Percentiles rank a stretch among this genome's conserved stretches.
phyloP scores from a whole-genome alignment of 2,888 invertebrate genomes.

The Trisateles emortualis region DNA sequence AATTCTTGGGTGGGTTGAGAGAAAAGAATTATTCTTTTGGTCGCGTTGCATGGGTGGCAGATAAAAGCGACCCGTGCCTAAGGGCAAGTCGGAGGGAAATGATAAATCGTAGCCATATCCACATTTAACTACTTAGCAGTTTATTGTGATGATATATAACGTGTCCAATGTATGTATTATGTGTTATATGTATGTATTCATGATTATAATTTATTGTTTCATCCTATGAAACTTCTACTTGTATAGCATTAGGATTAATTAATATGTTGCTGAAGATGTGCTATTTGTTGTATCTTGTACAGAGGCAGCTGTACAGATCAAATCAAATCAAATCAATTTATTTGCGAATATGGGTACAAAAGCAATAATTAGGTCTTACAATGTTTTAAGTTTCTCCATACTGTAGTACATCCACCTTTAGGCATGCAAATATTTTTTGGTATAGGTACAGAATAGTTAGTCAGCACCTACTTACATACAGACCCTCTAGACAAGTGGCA shows the following conservation, averaged over 20 bases:
- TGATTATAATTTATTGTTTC: background rate
- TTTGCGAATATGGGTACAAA: no score
- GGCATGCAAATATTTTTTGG: no score
- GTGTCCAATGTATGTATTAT: slow-evolving; percentile 17
- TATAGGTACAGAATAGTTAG: no score
- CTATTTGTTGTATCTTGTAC: no score
- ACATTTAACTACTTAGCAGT: slow-evolving; percentile 54
- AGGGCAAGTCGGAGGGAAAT: slow-evolving; percentile 60
- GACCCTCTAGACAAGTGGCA: no score
- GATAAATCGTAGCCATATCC: slow-evolving; percentile 59
- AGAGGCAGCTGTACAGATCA: no score
- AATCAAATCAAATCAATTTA: no score
- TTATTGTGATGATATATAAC: slow-evolving; percentile 42
- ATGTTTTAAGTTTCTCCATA: no score
- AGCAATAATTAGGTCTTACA: no score
- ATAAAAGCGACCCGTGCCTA: slow-evolving; percentile 57
- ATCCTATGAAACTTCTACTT: background rate
- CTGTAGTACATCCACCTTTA: no score
- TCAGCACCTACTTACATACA: no score
- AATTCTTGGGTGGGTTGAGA: slow-evolving; percentile 45
- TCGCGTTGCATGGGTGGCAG: slow-evolving; percentile 41
- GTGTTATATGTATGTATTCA: slow-evolving; percentile 4
- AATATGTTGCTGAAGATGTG: no score
- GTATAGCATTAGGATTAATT: background rate
- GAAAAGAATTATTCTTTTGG: slow-evolving; percentile 53